These are phyloP conservation scores for Micropterix aruncella DNA, from an alignment of 2,888 invertebrate genomes.

Conservation along the genomic window DNA sequence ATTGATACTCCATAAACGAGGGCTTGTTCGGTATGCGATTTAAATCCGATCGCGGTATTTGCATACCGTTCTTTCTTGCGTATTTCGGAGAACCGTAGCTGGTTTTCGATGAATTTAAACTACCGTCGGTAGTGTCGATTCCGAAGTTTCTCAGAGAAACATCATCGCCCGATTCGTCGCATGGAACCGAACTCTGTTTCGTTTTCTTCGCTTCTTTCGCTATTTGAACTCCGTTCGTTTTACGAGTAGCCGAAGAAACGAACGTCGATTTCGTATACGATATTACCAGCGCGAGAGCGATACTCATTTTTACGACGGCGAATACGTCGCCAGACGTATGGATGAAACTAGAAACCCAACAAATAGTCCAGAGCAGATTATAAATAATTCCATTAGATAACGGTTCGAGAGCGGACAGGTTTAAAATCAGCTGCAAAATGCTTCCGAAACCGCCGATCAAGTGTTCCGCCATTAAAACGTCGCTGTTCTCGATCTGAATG, in stretches of 20 bases:
- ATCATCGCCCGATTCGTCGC: conserved; percentile 31
- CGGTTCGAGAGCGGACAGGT: background rate
- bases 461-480: background rate
- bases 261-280: background rate
- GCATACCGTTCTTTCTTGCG: conserved; percentile 8
- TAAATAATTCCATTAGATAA: background rate
- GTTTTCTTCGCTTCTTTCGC: background rate
- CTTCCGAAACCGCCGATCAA: background rate
- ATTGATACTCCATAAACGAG: conserved; percentile 29
- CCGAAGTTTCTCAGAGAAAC: conserved; percentile 33
- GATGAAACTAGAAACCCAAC: background rate
- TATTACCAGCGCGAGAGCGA: background rate
- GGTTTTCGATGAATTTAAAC: conserved; percentile 30
- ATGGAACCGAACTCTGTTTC: conserved; percentile 11
- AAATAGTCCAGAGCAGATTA: background rate
- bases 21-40: conserved; percentile 22
- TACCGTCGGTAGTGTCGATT: conserved; percentile 27
- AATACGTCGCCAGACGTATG: background rate
- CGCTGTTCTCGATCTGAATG: background rate
- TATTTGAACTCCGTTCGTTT: too few relatives aligned
- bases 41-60: too few relatives aligned
- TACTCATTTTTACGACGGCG: background rate
- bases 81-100: conserved; percentile 16
- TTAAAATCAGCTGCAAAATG: background rate
- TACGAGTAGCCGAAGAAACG: too few relatives aligned